Percentiles rank a stretch among this genome's conserved stretches.
These are phyloP conservation scores for Pseudorhombus dupliciocellatus DNA, from an alignment of 2,113 vertebrate species.

Conservation along the genomic window DNA sequence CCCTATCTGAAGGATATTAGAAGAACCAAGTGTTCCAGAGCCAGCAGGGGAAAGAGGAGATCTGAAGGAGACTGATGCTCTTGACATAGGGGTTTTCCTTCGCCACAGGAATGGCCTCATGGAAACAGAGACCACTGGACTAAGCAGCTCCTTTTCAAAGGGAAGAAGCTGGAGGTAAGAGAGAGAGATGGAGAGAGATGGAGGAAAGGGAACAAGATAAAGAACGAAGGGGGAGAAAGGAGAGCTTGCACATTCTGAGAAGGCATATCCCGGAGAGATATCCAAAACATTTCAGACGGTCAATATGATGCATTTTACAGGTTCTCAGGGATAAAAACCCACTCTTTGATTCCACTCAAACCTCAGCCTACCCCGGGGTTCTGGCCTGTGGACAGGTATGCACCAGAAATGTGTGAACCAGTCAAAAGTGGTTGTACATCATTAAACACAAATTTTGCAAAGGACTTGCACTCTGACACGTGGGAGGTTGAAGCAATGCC, in stretches of 20 bases:
- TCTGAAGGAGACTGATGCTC: constrained; percentile 31
- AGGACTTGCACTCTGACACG: constrained; percentile 42
- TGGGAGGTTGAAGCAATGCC: constrained; percentile 35
- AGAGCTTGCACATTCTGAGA: constrained; percentile 26
- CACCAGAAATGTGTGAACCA: constrained; percentile 29
- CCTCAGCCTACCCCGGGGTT: constrained; percentile 31
- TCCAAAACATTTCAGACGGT: constrained; percentile 39
- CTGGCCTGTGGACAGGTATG: constrained; percentile 30
- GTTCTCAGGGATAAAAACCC: constrained; percentile 35
- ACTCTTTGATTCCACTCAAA: constrained; percentile 57
- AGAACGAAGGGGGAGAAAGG: constrained; percentile 17
- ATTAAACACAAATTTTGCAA: constrained; percentile 61
- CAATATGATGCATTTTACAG: constrained; percentile 43
- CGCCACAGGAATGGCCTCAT: constrained; percentile 27
- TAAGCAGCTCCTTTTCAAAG: constrained; percentile 45
- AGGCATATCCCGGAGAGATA: constrained; percentile 56
- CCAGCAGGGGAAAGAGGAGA: constrained; percentile 35
- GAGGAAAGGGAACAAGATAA: constrained; percentile 16
- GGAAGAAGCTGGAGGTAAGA: constrained; percentile 25
- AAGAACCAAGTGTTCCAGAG: constrained; percentile 39
- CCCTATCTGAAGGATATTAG: constrained; percentile 42
- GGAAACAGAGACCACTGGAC: constrained; percentile 16
- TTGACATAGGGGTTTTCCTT: constrained; percentile 44
- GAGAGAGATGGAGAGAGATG: not conserved
- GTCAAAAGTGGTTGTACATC: constrained; percentile 47